Evolutionary conservation across 2,888 invertebrate genomes (phyloP).

Genomic region (Ditula angustiorana): DNA sequence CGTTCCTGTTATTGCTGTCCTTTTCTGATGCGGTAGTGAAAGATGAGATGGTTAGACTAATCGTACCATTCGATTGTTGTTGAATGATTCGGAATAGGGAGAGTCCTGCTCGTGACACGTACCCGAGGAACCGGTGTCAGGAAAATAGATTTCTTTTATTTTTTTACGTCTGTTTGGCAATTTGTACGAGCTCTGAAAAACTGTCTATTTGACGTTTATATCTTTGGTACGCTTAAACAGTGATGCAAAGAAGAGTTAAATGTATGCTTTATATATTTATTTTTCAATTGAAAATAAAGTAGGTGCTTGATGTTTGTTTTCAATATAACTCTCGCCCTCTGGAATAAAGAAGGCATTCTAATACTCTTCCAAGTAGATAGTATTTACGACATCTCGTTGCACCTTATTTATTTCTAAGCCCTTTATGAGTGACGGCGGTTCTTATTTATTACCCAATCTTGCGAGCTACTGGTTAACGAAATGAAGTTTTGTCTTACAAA

Average conservation of each 20-base stretch:
- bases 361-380: not conserved
- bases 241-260: not conserved
- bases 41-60: slow-evolving; percentile 30
- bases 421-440: slow-evolving; percentile 48
- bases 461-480: slow-evolving; percentile 25
- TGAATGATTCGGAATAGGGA: slow-evolving; percentile 33
- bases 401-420: slow-evolving; percentile 42
- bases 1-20: slow-evolving; percentile 6
- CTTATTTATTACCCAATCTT: slow-evolving; percentile 52
- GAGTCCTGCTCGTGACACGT: slow-evolving; percentile 29
- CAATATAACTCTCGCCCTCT: too few species aligned
- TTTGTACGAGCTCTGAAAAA: slow-evolving; percentile 15
- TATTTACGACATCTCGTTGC: slow-evolving; percentile 6
- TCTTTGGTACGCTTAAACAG: not conserved
- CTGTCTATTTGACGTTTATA: slow-evolving; percentile 46
- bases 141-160: slow-evolving; percentile 26
- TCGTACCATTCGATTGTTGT: slow-evolving; percentile 25
- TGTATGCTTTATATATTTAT: not conserved
- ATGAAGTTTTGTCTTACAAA: too few species aligned
- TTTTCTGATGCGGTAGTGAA: slow-evolving; percentile 10
- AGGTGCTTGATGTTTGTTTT: too few species aligned
- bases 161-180: slow-evolving; percentile 25
- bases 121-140: slow-evolving; percentile 23
- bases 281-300: too few species aligned
- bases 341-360: not conserved